A percentile compares a stretch with the other conserved stretches of the same genome.
These are phyloP conservation scores for Cenopis cana DNA, from an alignment of 2,888 invertebrate species.

Conservation along the genomic window DNA sequence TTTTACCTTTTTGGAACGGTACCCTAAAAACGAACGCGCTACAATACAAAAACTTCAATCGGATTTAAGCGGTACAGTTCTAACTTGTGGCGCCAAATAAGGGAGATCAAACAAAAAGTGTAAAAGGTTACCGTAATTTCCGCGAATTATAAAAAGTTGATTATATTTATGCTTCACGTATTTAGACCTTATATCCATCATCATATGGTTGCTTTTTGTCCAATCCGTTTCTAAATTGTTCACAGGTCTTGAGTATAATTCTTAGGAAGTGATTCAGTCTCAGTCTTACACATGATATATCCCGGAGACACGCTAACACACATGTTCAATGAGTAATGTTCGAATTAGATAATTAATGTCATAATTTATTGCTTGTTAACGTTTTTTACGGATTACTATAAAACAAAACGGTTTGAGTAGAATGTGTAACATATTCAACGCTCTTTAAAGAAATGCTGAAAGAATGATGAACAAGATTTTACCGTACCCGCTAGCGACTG, in stretches of 20 bases:
- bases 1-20: no score
- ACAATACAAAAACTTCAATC: neutral
- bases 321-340: constrained; percentile 24
- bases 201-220: neutral
- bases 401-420: no score
- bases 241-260: constrained; percentile 15
- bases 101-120: constrained; percentile 19
- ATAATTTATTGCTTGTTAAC: neutral
- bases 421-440: no score
- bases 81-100: constrained; percentile 21
- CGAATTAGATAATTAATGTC: constrained; percentile 19
- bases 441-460: no score
- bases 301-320: constrained; percentile 35
- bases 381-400: neutral
- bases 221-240: neutral
- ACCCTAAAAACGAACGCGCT: neutral
- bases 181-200: neutral
- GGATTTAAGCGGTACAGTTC: constrained; percentile 5
- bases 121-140: constrained; percentile 34
- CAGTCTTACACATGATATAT: constrained; percentile 24
- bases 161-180: neutral
- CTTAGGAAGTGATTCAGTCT: constrained; percentile 28
- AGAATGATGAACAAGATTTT: no score
- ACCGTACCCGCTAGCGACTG: no score
- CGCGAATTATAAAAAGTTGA: constrained; percentile 18